Evolutionary conservation across 1,140 invertebrate species (phyloP).

Genomic region (Bombus balteatus): DNA sequence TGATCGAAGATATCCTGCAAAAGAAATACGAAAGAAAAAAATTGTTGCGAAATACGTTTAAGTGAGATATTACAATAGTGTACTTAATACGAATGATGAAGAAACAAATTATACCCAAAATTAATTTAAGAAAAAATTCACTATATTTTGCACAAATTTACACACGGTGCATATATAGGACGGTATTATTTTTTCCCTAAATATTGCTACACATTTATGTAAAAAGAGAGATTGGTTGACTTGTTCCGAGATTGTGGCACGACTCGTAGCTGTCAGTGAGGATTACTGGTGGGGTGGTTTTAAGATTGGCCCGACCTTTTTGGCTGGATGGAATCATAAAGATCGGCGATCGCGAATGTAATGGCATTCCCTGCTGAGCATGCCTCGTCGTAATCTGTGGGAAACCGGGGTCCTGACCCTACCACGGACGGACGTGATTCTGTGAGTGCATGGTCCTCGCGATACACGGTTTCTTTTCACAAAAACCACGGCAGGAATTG

Average conservation of each 20-base stretch:
- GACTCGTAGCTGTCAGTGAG: constrained; percentile 38
- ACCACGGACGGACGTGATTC: constrained; percentile 63
- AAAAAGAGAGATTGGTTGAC: neutral
- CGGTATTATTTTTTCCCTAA: too few species aligned
- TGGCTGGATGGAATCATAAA: constrained; percentile 71
- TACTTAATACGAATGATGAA: too few species aligned
- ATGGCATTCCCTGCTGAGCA: constrained; percentile 71
- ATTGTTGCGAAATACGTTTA: neutral
- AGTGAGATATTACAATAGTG: too few species aligned
- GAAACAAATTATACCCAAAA: too few species aligned
- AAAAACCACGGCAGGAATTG: constrained; percentile 21
- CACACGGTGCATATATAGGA: too few species aligned
- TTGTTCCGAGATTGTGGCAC: constrained; percentile 13
- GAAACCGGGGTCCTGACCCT: constrained; percentile 63
- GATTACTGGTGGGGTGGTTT: constrained; percentile 44
- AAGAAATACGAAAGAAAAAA: neutral
- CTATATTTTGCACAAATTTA: too few species aligned
- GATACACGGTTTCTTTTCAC: constrained; percentile 58
- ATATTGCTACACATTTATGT: neutral
- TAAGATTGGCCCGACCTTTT: constrained; percentile 65
- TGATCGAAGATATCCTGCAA: neutral
- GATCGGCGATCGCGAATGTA: constrained; percentile 69
- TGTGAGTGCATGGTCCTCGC: constrained; percentile 61
- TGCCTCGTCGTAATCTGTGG: constrained; percentile 66
- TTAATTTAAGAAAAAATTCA: too few species aligned